Percentiles rank a stretch among this genome's conserved stretches.
These are phyloP conservation scores for Eptesicus fuscus DNA, from an alignment of 2,113 vertebrate genomes.

Conservation along the genomic window DNA sequence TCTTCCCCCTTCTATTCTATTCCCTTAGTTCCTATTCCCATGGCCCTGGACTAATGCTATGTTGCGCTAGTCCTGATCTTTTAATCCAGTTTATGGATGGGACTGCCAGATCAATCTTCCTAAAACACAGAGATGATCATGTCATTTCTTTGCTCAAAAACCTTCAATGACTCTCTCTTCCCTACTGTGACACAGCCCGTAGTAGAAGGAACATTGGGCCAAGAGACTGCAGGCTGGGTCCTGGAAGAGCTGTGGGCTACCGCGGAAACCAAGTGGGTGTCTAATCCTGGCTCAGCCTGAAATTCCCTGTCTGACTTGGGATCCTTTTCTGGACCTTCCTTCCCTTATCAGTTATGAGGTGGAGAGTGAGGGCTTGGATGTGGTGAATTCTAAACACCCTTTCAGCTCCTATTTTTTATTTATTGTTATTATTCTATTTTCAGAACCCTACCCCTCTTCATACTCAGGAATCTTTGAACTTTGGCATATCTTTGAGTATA, in stretches of 20 bases:
- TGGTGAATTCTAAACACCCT: not conserved
- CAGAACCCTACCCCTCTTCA: not conserved
- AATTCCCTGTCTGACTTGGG: not conserved
- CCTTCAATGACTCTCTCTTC: not conserved
- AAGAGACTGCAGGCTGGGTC: not conserved
- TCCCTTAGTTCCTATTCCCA: not conserved
- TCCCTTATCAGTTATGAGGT: not conserved
- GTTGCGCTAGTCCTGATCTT: not conserved
- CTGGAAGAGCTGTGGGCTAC: not conserved
- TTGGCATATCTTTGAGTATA: not conserved
- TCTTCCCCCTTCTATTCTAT: not conserved
- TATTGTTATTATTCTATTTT: not conserved
- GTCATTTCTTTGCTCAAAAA: not conserved
- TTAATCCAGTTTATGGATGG: not conserved
- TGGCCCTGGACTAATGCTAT: not conserved
- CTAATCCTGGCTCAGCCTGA: not conserved
- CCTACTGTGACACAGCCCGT: rapidly evolving
- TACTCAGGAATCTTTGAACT: not conserved
- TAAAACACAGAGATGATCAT: not conserved
- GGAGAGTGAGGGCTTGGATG: not conserved
- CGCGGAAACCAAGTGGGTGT: not conserved
- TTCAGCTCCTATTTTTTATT: not conserved
- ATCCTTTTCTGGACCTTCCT: not conserved
- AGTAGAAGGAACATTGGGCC: not conserved
- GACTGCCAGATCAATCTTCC: not conserved